Evolutionary conservation across 2,113 vertebrate genomes (phyloP).

Genomic region (Leucopternis melanops): DNA sequence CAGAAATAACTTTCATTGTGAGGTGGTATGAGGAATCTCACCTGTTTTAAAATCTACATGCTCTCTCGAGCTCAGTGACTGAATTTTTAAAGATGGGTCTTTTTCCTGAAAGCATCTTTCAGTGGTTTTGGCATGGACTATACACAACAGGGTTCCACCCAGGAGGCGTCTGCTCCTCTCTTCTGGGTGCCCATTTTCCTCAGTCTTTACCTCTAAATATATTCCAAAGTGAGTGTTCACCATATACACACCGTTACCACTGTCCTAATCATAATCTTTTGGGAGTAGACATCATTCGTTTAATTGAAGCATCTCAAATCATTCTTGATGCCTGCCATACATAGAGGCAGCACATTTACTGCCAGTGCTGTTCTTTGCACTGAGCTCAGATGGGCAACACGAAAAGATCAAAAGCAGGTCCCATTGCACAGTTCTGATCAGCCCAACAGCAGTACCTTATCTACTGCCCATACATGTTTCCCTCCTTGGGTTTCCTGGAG

Average conservation of each 20-base stretch:
- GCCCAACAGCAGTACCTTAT: background rate
- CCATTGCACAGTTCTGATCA: background rate
- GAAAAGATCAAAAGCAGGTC: background rate
- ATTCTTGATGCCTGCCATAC: background rate
- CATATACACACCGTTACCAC: background rate
- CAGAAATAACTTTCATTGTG: background rate
- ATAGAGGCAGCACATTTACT: background rate
- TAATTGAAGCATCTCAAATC: background rate
- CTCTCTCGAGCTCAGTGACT: background rate
- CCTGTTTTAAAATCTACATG: background rate
- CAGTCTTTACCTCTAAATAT: background rate
- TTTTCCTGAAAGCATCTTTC: background rate
- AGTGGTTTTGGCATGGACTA: background rate
- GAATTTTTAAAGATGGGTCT: background rate
- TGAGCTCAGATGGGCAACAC: background rate
- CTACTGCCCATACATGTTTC: background rate
- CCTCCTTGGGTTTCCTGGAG: background rate
- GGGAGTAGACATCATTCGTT: background rate
- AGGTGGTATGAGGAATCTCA: background rate
- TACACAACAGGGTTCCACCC: background rate
- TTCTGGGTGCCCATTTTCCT: background rate
- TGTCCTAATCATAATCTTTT: background rate
- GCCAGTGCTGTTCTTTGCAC: background rate
- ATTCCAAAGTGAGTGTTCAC: background rate
- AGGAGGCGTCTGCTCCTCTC: background rate